phyloP scores from a whole-genome alignment of 2,797 vertebrate genomes.

The Pipistrellus pygmaeus region DNA sequence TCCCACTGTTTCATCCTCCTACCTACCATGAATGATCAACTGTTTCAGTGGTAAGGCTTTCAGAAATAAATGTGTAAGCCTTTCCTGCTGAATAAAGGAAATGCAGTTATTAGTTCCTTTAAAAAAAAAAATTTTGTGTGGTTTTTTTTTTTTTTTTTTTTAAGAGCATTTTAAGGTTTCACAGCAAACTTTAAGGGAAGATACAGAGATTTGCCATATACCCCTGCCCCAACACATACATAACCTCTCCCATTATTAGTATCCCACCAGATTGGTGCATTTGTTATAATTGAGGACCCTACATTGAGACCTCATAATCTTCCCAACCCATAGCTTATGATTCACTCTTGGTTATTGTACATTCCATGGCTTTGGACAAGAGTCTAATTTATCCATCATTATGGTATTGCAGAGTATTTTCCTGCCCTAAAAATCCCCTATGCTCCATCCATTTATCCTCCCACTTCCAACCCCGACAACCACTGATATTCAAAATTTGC shows the following conservation, averaged over 20 bases:
- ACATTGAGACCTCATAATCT: neutral
- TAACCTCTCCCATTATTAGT: neutral
- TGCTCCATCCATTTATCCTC: neutral
- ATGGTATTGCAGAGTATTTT: neutral
- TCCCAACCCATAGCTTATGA: neutral
- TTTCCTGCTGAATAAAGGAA: constrained; percentile 59
- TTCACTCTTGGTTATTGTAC: neutral
- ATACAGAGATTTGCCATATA: neutral
- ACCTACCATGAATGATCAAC: constrained; percentile 8
- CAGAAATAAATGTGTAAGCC: constrained; percentile 25
- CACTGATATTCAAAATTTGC: neutral
- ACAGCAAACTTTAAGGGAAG: neutral
- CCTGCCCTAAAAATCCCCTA: neutral
- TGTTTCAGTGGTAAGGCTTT: constrained; percentile 47
- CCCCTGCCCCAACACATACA: neutral
- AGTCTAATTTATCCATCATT: neutral
- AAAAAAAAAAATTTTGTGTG: neutral
- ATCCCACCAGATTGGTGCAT: neutral
- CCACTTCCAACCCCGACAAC: neutral
- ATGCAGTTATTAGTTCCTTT: neutral
- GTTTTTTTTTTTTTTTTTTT: neutral
- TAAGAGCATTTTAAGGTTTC: neutral
- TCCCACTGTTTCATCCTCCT: neutral
- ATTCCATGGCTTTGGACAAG: neutral
- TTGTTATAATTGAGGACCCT: neutral